Percentiles rank a stretch among this genome's conserved stretches.
Conservation (phyloP, 2,113 vertebrate genomes). For the Limnothrissa miodon region DNA sequence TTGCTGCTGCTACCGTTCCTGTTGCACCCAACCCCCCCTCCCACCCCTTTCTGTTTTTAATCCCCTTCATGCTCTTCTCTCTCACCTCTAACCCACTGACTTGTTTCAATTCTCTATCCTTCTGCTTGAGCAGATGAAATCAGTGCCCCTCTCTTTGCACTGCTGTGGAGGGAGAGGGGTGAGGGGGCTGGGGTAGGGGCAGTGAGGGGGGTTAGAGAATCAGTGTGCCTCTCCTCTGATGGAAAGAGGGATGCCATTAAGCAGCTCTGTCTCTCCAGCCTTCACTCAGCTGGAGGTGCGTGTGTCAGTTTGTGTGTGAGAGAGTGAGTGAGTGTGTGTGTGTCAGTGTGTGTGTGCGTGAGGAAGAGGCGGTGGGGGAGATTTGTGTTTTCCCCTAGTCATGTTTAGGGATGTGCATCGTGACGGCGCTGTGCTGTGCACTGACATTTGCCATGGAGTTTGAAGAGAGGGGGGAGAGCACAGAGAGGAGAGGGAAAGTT, state of each 20-base stretch:
- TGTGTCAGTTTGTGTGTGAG: not conserved
- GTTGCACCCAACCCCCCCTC: not conserved
- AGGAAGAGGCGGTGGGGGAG: no score
- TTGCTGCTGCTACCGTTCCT: not conserved
- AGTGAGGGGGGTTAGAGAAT: not conserved
- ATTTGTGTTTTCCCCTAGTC: not conserved
- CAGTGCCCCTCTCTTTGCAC: not conserved
- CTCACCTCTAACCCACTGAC: constrained; percentile 2
- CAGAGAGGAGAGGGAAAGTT: constrained; percentile 13
- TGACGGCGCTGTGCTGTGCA: not conserved
- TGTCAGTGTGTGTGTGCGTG: no score
- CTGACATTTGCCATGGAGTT: not conserved
- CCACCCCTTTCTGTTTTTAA: not conserved
- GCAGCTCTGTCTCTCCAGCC: not conserved
- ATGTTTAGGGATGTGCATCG: constrained; percentile 1
- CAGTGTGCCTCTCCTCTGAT: not conserved
- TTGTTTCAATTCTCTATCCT: constrained; percentile 4
- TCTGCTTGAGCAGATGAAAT: not conserved
- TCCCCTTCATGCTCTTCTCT: not conserved
- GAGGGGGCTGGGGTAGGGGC: no score
- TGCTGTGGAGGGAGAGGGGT: not conserved
- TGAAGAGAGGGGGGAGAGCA: not conserved
- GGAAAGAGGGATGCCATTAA: not conserved
- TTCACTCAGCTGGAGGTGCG: not conserved
- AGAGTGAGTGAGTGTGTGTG: no score